Percentiles rank a stretch among this genome's conserved stretches.
Evolutionary conservation across 1,140 invertebrate genomes (phyloP).

Genomic region (Drosophila mayri): DNA sequence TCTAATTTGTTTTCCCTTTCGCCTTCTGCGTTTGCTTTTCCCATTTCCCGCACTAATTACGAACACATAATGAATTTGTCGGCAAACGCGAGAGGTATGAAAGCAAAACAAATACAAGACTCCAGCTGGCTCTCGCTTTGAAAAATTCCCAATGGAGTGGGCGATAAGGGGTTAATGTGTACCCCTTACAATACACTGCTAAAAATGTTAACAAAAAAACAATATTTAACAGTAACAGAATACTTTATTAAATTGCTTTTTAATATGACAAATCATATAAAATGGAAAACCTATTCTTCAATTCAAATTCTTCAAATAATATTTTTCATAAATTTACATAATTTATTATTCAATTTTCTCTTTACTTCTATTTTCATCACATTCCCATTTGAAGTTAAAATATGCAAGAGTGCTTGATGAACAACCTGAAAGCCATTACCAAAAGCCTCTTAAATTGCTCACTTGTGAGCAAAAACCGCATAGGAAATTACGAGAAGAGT

Average conservation of each 20-base stretch:
- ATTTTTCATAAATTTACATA: no score
- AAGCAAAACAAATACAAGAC: slow-evolving; percentile 29
- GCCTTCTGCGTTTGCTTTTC: slow-evolving; percentile 35
- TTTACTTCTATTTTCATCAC: neutral
- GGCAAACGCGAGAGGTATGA: slow-evolving; percentile 34
- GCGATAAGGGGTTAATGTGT: neutral
- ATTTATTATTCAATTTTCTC: neutral
- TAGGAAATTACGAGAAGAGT: slow-evolving; percentile 16
- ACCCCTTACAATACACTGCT: neutral
- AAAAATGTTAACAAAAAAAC: neutral
- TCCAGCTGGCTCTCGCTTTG: slow-evolving; percentile 18
- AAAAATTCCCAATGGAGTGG: slow-evolving; percentile 15
- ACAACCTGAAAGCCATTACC: slow-evolving; percentile 4
- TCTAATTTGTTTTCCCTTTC: slow-evolving; percentile 37
- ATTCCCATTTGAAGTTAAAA: neutral
- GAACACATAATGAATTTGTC: slow-evolving; percentile 47
- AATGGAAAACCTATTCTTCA: neutral
- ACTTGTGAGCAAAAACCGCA: slow-evolving; percentile 4
- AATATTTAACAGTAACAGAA: neutral
- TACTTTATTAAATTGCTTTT: neutral
- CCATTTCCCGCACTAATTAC: slow-evolving; percentile 61
- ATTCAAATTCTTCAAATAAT: neutral
- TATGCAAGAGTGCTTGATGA: neutral
- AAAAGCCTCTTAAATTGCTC: slow-evolving; percentile 10
- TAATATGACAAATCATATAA: neutral